Evolutionary conservation across 2,888 invertebrate genomes (phyloP), one percentile per base, ranked within the genome.

Genomic region (Parnassius apollo): DNA sequence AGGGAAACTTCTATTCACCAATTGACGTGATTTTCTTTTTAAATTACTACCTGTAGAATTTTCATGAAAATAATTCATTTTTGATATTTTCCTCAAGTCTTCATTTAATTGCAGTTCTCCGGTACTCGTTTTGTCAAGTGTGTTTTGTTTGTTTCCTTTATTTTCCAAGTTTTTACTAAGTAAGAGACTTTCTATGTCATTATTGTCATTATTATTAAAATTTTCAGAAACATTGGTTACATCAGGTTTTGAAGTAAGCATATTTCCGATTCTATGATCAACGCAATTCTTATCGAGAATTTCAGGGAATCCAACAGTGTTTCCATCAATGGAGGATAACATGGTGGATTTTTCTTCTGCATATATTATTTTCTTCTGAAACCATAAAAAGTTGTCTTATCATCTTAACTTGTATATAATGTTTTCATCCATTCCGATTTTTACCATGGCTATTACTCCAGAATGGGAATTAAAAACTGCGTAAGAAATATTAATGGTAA

Each of bases 211-310:
- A 44, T 62, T 61, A 58, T 68, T 66, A 64, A 78, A 76, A 55
- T 82, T 78, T 75, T 86, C 82, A 0, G 75, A 55, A 61, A 83
- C 79, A 70, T 74, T 86, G 8, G 71, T 73, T 8, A 83, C 67
- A 45, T 85, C 86, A 44, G 86, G 82, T 71, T 83, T 87, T 56
- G 86, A 87, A 11, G 85, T 80, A 0, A 87, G 72, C 86, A 90
- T 89, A 65, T 87, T 86, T 65, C 79, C 88, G 45, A 88, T 85
- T 75, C 83, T 79, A 76, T 83, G 81, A 50, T 88, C 86, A 48
- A 76, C 65, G n/a, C 83, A 81, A 4, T 85, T 82, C 68, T 73
- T 80, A 2, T 73, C 72, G 42, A 69, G 57, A 7, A 62, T 57
- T 48, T 76, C 71, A 60, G 72, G 65, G 4, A 74, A 61, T 44